Conservation (phyloP, 2,888 invertebrate species). For the Antheraea yamamai region DNA sequence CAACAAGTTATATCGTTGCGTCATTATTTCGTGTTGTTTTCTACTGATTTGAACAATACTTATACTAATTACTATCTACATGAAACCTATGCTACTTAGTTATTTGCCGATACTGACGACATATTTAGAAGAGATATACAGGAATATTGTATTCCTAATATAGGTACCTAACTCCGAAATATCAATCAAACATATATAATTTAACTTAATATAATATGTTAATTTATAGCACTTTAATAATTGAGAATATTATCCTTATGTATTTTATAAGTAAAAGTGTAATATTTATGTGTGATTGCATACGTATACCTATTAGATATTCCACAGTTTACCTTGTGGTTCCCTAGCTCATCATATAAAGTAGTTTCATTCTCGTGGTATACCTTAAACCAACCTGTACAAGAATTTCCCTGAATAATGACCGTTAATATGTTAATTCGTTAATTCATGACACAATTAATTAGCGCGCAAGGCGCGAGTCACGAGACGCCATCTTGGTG, state of each 20-base stretch:
- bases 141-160: background rate
- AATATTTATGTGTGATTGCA: too few relatives aligned
- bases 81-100: background rate
- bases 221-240: background rate
- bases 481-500: conserved; percentile 44
- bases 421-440: conserved; percentile 44
- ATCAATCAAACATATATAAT: background rate
- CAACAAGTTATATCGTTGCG: background rate
- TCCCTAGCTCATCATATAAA: background rate
- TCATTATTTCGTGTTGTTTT: background rate
- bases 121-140: background rate
- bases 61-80: background rate
- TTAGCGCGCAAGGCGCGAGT: conserved; percentile 46
- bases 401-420: conserved; percentile 19
- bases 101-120: background rate
- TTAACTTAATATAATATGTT: background rate
- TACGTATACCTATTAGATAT: background rate
- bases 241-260: background rate
- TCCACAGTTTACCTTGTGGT: background rate
- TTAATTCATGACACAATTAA: conserved; percentile 52
- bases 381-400: background rate
- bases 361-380: background rate
- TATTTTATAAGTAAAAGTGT: too few relatives aligned
- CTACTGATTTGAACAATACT: background rate
- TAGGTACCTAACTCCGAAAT: background rate